A percentile compares a stretch with the other conserved stretches of the same genome.
Conservation (phyloP, 2,113 vertebrate genomes). For the Microcebus ravelobensis region DNA sequence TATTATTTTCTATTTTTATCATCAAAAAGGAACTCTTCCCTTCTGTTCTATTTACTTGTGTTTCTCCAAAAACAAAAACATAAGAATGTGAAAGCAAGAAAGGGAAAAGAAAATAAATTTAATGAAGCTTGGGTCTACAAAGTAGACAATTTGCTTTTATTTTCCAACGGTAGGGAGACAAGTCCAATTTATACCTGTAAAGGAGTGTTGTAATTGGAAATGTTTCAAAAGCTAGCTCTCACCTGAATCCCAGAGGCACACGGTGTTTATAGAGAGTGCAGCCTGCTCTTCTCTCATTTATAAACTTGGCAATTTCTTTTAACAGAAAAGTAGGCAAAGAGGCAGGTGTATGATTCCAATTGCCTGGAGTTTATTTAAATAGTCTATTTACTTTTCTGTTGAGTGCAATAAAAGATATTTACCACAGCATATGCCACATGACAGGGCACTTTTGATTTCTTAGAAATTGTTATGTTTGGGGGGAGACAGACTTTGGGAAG, state of each 20-base stretch:
- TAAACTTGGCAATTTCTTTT: slow-evolving; percentile 52
- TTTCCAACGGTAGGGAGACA: slow-evolving; percentile 4
- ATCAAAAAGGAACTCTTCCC: background rate
- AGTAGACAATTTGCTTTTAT: slow-evolving; percentile 9
- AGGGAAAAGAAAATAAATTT: background rate
- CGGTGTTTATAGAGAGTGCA: slow-evolving; percentile 10
- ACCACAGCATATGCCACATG: slow-evolving; percentile 42
- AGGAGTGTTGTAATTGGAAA: slow-evolving; percentile 43
- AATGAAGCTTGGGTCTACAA: background rate
- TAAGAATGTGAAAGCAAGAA: background rate
- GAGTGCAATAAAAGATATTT: slow-evolving; percentile 62
- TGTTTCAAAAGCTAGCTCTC: slow-evolving; percentile 46
- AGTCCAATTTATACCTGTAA: background rate
- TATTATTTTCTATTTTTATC: slow-evolving; percentile 25
- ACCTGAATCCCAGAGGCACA: slow-evolving; percentile 50
- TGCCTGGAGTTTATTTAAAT: slow-evolving; percentile 59
- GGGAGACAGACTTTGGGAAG: background rate
- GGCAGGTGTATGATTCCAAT: background rate
- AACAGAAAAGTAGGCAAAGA: slow-evolving; percentile 46
- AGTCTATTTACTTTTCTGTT: slow-evolving; percentile 52
- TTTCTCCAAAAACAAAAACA: slow-evolving; percentile 33
- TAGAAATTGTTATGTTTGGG: slow-evolving; percentile 38
- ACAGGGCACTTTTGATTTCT: slow-evolving; percentile 31
- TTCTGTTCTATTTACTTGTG: background rate
- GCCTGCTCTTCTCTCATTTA: slow-evolving; percentile 22